A percentile compares a stretch with the other conserved stretches of the same genome.
phyloP scores from a whole-genome alignment of 2,113 vertebrate genomes.

The Rhabdornis inornatus region DNA sequence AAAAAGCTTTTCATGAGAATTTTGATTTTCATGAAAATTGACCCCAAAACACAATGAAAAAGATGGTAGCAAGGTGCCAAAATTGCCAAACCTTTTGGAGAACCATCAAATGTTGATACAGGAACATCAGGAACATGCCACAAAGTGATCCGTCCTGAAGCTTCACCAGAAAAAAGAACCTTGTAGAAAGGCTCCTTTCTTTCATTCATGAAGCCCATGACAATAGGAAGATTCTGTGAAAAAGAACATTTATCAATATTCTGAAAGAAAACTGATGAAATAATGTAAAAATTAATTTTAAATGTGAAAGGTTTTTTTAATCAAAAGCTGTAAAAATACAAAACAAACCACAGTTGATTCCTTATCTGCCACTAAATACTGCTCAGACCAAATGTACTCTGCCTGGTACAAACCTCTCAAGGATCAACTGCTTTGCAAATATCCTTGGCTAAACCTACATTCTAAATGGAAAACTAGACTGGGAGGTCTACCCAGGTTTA shows the following conservation, averaged over 20 bases:
- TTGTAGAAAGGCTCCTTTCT: slow-evolving; percentile 83
- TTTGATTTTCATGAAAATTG: not conserved
- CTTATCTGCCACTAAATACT: not conserved
- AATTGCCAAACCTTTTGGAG: slow-evolving; percentile 70
- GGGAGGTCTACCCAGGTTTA: not conserved
- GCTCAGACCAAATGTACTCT: not conserved
- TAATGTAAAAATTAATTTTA: not conserved
- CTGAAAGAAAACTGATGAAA: not conserved
- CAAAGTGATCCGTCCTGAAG: slow-evolving; percentile 75
- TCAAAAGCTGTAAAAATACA: not conserved
- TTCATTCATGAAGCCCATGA: slow-evolving; percentile 80
- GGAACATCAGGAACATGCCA: slow-evolving; percentile 83
- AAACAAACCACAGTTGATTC: not conserved
- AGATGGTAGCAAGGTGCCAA: not conserved
- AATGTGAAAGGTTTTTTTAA: not conserved
- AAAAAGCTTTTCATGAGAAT: not conserved
- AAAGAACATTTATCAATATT: not conserved
- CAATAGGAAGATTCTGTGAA: slow-evolving; percentile 66
- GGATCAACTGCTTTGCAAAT: not conserved
- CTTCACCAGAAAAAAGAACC: slow-evolving; percentile 77
- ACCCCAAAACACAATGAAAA: not conserved
- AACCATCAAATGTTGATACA: slow-evolving; percentile 73
- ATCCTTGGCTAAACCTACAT: not conserved
- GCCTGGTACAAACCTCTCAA: not conserved
- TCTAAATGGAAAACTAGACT: not conserved